These are phyloP conservation scores for Amphiduros pacificus DNA, from an alignment of 2,888 invertebrate genomes.

Conservation along the genomic window DNA sequence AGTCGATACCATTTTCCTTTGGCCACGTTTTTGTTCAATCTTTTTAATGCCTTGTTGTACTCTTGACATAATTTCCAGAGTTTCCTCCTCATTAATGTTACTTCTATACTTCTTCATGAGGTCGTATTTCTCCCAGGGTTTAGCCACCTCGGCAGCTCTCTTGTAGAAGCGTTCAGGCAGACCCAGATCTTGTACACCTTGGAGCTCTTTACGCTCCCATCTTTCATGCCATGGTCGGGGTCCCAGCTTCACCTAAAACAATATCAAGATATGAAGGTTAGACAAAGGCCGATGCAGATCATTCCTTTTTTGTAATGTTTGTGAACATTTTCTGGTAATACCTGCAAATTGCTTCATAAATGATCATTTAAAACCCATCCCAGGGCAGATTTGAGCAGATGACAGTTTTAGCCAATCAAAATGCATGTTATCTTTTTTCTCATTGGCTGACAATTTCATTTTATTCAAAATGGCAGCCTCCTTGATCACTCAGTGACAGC, in stretches of 20 bases:
- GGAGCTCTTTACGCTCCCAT: slow-evolving; percentile 68
- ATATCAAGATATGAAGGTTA: not conserved
- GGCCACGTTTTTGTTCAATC: no score
- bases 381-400: no score
- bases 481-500: no score
- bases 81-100: slow-evolving; percentile 87
- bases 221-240: slow-evolving; percentile 84
- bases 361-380: no score
- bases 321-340: no score
- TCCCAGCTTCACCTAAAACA: slow-evolving; percentile 62
- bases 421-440: no score
- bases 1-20: no score
- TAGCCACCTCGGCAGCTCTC: slow-evolving; percentile 66
- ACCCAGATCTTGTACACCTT: slow-evolving; percentile 44
- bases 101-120: slow-evolving; percentile 90
- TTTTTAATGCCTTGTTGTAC: slow-evolving; percentile 60
- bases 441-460: no score
- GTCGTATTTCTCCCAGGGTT: slow-evolving; percentile 83
- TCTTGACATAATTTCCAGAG: slow-evolving; percentile 78
- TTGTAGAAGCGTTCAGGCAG: slow-evolving; percentile 36
- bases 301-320: no score
- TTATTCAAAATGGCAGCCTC: no score
- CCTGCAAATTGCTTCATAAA: no score
- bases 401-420: no score
- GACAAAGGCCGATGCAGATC: not conserved